These are phyloP conservation scores for Diarsia rubi DNA, from an alignment of 2,888 invertebrate species.

Conservation along the genomic window DNA sequence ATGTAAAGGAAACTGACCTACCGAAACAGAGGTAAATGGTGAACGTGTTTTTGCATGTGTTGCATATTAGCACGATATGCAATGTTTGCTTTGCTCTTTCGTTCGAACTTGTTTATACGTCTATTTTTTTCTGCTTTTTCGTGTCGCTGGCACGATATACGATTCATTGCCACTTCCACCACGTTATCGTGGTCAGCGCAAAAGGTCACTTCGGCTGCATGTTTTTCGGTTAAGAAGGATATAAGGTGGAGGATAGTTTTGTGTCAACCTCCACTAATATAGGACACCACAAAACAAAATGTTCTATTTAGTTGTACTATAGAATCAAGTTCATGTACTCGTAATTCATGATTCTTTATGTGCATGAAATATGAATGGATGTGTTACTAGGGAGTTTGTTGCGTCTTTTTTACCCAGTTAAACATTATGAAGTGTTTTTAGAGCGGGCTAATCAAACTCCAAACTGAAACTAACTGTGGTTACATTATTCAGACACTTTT, in stretches of 20 bases:
- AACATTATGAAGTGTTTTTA: neutral
- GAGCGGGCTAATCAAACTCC: neutral
- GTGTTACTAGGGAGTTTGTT: neutral
- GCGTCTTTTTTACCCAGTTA: neutral
- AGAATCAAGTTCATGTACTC: neutral
- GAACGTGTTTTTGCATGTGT: neutral
- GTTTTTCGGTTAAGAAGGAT: too few relatives aligned
- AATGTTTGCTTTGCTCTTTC: neutral
- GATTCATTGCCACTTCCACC: too few relatives aligned
- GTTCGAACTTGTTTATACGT: neutral
- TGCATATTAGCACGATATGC: neutral
- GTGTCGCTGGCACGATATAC: too few relatives aligned
- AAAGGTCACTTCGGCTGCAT: too few relatives aligned
- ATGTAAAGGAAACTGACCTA: constrained; percentile 39
- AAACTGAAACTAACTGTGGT: too few relatives aligned
- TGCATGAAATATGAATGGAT: neutral
- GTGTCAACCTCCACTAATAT: neutral
- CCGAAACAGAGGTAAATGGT: constrained; percentile 8
- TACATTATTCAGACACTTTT: neutral
- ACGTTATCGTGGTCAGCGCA: too few relatives aligned
- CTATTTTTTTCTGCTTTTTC: too few relatives aligned
- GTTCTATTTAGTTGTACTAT: neutral
- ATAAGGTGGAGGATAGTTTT: too few relatives aligned
- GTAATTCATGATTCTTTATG: too few relatives aligned
- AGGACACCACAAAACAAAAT: neutral